Conservation (phyloP, 2,797 vertebrate genomes). For the Apogon talboti region DNA sequence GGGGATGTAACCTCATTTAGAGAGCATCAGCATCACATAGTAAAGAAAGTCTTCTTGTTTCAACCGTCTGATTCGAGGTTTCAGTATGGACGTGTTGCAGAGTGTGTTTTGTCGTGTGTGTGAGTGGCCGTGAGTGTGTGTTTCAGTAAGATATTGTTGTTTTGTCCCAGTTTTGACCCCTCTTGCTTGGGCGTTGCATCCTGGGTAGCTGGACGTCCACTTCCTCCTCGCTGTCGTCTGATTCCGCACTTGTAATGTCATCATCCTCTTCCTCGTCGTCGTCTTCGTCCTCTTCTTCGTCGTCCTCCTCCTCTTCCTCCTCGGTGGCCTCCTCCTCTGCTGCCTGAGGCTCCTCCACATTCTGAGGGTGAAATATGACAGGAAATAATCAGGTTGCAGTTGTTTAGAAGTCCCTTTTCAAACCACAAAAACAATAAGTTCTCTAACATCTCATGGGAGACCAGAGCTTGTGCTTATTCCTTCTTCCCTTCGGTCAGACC, state of each 20-base stretch:
- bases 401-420: background rate
- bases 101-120: constrained; percentile 23
- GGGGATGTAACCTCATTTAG: constrained; percentile 63
- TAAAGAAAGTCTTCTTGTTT: constrained; percentile 58
- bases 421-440: background rate
- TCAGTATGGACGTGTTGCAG: constrained; percentile 35
- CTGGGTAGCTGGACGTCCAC: constrained; percentile 79
- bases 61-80: constrained; percentile 52
- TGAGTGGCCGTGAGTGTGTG: constrained; percentile 42
- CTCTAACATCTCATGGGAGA: background rate
- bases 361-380: constrained; percentile 74
- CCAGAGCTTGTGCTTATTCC: no score
- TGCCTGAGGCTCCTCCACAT: constrained; percentile 84
- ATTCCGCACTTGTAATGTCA: constrained; percentile 90
- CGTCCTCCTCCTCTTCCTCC: constrained; percentile 84
- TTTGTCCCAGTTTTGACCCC: constrained; percentile 91
- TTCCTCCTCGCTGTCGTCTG: constrained; percentile 92
- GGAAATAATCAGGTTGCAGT: constrained; percentile 7
- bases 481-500: no score
- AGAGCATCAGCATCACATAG: constrained; percentile 53
- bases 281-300: constrained; percentile 80
- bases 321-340: constrained; percentile 88
- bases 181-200: constrained; percentile 84
- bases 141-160: constrained; percentile 88
- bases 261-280: constrained; percentile 84